Evolutionary conservation across 2,888 invertebrate genomes (phyloP), one percentile per base, ranked within the genome.

Genomic region (Priocnemis perturbator): DNA sequence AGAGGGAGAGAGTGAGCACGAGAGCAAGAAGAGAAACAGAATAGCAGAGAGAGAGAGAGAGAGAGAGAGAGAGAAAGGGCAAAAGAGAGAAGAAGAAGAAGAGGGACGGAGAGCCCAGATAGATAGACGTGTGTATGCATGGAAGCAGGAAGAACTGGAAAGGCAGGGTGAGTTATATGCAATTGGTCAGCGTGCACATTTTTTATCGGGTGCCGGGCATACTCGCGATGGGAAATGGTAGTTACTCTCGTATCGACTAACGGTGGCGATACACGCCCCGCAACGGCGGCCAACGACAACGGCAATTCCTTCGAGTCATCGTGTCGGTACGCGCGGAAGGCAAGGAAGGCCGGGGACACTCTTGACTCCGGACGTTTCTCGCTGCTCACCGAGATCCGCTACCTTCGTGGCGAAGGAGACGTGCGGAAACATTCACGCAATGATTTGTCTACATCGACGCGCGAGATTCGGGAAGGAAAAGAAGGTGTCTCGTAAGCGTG

Each of bases 151-250:
- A 79, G 81, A 79, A 81, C 80, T 78, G 74, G 77, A 72, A 77
- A 79, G 81, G 79, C 82, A 77, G 81, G 76, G 81, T 85, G 86
- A 83, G 85, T 85, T 87, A 85, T 85, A 83, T 85, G 84, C 85
- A 86, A 87, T 86, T 86, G 87, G 87, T 83, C 84, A 85, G 84
- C 81, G 80, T 81, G 80, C 85, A 81, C 82, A 83, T 85, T 85
- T 85, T 84, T 83, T 78, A 82, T 81, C 80, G 79, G 77, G 59
- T 72, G 75, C 76, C 73, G 74, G 67, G 73, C 76, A 66, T 69
- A 73, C 69, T 69, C 70, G 70, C 79, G 79, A 79, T 79, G 80
- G 79, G 73, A 79, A 79, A 79, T 79, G 80, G 77, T 79, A 79
- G 79, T 77, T 79, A 76, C 77, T 75, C 75, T 71, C 73, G 37